Conservation (phyloP, 2,888 invertebrate genomes). For the Iphiclides podalirius region DNA sequence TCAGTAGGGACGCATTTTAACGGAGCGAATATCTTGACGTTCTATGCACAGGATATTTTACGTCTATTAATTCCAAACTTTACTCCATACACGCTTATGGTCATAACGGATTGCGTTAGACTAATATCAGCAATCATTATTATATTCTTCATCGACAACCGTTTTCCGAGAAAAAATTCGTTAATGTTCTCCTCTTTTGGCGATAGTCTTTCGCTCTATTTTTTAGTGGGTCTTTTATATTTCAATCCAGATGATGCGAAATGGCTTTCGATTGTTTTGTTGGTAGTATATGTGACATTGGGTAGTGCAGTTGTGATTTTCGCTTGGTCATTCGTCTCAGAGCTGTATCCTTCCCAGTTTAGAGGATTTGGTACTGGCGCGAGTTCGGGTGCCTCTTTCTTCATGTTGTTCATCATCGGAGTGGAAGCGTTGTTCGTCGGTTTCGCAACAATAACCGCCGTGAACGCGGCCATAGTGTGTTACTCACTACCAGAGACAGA, state of each 20-base stretch:
- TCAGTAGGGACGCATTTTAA: constrained; percentile 42
- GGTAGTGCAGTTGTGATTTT: constrained; percentile 39
- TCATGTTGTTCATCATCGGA: constrained; percentile 45
- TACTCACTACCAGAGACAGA: constrained; percentile 52
- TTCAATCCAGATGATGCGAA: constrained; percentile 33
- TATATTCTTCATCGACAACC: constrained; percentile 37
- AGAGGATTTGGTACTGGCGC: constrained; percentile 52
- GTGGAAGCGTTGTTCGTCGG: constrained; percentile 38
- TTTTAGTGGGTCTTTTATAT: constrained; percentile 38
- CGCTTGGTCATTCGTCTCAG: constrained; percentile 50
- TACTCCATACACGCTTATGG: constrained; percentile 44
- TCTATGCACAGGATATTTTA: constrained; percentile 48
- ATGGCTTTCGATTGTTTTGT: constrained; percentile 40
- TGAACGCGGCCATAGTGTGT: constrained; percentile 35
- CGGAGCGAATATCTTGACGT: constrained; percentile 46
- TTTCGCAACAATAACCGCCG: constrained; percentile 38
- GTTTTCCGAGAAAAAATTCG: constrained; percentile 38
- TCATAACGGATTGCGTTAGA: constrained; percentile 44
- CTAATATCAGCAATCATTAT: constrained; percentile 27
- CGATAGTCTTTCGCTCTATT: constrained; percentile 33
- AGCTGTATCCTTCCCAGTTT: constrained; percentile 47
- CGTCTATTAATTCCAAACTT: constrained; percentile 43
- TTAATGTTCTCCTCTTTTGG: constrained; percentile 37
- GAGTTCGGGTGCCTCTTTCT: constrained; percentile 41
- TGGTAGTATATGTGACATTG: constrained; percentile 40